These are phyloP conservation scores for Neogale vison DNA, from an alignment of 2,113 vertebrate species.

Conservation along the genomic window DNA sequence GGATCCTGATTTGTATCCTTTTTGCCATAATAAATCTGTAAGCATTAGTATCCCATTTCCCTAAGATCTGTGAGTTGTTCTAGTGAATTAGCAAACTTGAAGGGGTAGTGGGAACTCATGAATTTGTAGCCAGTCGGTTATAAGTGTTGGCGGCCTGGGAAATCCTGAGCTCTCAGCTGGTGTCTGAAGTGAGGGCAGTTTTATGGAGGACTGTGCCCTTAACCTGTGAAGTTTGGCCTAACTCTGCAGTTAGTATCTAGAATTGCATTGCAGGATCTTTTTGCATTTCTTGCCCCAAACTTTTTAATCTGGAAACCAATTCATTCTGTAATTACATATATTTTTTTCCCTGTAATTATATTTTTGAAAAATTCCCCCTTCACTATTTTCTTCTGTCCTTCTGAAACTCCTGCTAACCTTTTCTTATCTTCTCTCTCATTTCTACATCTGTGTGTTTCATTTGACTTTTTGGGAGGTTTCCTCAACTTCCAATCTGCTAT, in stretches of 20 bases:
- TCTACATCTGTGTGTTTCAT: background rate
- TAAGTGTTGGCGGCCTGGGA: background rate
- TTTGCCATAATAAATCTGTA: background rate
- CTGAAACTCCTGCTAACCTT: background rate
- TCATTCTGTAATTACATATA: background rate
- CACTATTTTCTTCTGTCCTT: background rate
- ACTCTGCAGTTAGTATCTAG: too few species aligned
- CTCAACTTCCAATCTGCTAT: background rate
- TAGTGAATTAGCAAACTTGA: background rate
- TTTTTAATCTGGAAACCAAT: background rate
- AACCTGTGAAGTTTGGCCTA: too few species aligned
- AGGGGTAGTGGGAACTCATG: background rate
- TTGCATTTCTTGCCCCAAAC: too few species aligned
- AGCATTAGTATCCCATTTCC: background rate
- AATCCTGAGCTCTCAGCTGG: background rate
- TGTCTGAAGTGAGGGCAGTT: background rate
- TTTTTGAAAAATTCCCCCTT: background rate
- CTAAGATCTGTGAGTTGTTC: background rate
- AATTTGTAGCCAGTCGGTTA: background rate
- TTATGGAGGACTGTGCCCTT: too few species aligned
- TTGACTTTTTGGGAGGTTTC: background rate
- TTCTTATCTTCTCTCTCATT: background rate
- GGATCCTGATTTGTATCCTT: background rate
- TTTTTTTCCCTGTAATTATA: background rate
- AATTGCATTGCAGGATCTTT: too few species aligned